These are phyloP conservation scores for Ceratosolen solmsi DNA, from an alignment of 1,140 invertebrate genomes.

Conservation along the genomic window DNA sequence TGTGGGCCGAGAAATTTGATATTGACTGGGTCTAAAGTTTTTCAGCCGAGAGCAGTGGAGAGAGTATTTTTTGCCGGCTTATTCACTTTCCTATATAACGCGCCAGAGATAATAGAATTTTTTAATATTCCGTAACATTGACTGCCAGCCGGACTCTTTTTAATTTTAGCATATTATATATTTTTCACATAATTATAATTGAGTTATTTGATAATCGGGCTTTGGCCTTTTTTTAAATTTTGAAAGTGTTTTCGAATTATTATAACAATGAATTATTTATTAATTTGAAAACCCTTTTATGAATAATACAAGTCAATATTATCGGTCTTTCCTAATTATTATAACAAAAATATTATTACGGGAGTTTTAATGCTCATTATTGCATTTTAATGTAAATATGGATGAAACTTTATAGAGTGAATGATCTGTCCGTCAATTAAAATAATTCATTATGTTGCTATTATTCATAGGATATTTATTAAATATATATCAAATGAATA, in stretches of 20 bases:
- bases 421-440: neutral
- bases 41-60: neutral
- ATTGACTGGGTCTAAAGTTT: neutral
- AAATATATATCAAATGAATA: no score
- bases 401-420: no score
- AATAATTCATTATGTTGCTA: neutral
- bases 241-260: no score
- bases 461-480: neutral
- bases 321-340: no score
- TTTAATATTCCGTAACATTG: neutral
- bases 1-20: neutral
- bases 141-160: neutral
- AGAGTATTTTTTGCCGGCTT: constrained; percentile 21
- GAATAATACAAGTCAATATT: no score
- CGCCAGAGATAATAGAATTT: neutral
- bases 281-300: no score
- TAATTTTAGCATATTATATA: neutral
- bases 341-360: neutral
- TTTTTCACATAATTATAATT: neutral
- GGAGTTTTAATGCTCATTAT: no score
- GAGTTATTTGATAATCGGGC: neutral
- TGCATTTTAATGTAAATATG: no score
- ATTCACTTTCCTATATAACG: constrained; percentile 20
- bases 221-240: no score
- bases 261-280: no score